phyloP scores from a whole-genome alignment of 2,797 vertebrate species.

The Eutrigla gurnardus region DNA sequence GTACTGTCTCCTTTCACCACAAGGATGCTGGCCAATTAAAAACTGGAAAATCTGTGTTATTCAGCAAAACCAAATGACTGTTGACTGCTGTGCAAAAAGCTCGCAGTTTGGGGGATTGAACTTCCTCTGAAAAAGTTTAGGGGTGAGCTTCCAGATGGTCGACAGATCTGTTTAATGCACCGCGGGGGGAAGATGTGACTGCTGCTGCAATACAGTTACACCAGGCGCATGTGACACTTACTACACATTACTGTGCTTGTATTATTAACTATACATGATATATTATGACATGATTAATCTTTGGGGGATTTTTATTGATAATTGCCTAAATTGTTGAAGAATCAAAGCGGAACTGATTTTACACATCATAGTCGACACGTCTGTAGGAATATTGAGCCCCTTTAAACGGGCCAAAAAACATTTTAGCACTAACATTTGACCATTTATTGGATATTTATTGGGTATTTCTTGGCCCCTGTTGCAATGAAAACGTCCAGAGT shows the following conservation, averaged over 20 bases:
- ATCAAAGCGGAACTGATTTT: background rate
- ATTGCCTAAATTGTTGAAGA: background rate
- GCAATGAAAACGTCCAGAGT: too few relatives aligned
- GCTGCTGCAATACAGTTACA: slow-evolving; percentile 37
- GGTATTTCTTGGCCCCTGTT: too few relatives aligned
- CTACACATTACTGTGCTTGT: slow-evolving; percentile 3
- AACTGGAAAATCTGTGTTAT: slow-evolving; percentile 72
- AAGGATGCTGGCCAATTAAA: slow-evolving; percentile 76
- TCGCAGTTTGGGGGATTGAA: slow-evolving; percentile 45
- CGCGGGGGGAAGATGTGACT: slow-evolving; percentile 39
- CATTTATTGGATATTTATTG: too few relatives aligned
- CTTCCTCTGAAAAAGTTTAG: slow-evolving; percentile 63
- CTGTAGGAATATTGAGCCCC: background rate
- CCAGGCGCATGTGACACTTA: slow-evolving; percentile 13
- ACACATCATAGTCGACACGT: background rate
- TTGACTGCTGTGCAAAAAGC: slow-evolving; percentile 71
- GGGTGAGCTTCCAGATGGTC: slow-evolving; percentile 71
- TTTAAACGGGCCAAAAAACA: background rate
- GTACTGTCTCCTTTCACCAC: slow-evolving; percentile 66
- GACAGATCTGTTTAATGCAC: slow-evolving; percentile 60
- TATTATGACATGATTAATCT: background rate
- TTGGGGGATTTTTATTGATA: background rate
- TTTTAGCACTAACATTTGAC: background rate
- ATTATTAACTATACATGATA: background rate
- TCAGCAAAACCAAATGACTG: slow-evolving; percentile 79